Evolutionary conservation across 2,888 invertebrate genomes (phyloP).

Genomic region (Pristionchus maxplancki): DNA sequence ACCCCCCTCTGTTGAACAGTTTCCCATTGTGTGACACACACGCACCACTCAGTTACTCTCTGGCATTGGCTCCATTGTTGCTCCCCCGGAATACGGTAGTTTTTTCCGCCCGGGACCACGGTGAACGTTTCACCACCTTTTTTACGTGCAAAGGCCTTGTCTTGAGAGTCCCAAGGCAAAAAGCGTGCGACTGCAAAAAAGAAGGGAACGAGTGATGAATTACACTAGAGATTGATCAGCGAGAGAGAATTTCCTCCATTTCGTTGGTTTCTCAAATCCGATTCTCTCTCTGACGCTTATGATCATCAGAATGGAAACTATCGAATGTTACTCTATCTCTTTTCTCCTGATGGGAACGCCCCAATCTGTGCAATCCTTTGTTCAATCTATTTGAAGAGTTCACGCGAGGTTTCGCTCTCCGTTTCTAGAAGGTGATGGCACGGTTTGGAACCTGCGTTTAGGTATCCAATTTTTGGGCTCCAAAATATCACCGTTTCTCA

Average conservation of each 20-base stretch:
- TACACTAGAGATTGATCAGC: not conserved
- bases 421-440: no score
- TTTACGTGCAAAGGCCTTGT: not conserved
- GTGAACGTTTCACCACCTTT: conserved; percentile 1
- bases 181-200: not conserved
- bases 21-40: not conserved
- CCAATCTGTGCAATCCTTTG: not conserved
- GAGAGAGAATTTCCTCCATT: not conserved
- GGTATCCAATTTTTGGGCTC: no score
- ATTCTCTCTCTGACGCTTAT: no score
- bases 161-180: not conserved
- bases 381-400: not conserved
- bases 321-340: not conserved
- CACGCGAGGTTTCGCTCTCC: not conserved
- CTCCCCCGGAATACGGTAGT: not conserved
- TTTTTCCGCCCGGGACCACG: not conserved
- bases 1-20: conserved; percentile 17
- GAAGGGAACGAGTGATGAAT: not conserved
- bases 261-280: not conserved
- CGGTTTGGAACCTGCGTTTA: no score
- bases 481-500: no score
- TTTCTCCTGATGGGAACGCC: not conserved
- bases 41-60: conserved; percentile 10
- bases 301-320: no score
- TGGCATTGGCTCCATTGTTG: not conserved